phyloP scores from a whole-genome alignment of 2,113 vertebrate genomes.

The Onychorhynchus coronatus region DNA sequence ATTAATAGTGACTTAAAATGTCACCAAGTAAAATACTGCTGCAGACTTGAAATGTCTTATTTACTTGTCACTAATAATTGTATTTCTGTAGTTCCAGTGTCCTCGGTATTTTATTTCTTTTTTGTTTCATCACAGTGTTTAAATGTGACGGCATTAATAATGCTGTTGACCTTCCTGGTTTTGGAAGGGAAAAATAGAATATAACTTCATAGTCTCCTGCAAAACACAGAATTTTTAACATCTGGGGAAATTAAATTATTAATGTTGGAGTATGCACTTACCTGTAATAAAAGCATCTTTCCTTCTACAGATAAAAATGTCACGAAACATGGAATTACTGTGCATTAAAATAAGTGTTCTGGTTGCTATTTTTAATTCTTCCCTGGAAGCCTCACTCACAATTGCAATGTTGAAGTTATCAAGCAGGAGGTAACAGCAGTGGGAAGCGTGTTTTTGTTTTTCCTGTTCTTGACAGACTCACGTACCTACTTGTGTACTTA shows the following conservation, averaged over 20 bases:
- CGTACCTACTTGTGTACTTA: background rate
- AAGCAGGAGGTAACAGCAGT: conserved; percentile 36
- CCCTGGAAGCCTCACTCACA: background rate
- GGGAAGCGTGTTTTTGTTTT: conserved; percentile 56
- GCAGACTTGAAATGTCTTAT: background rate
- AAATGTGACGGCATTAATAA: background rate
- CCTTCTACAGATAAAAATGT: background rate
- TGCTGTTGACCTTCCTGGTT: background rate
- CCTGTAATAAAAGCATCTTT: background rate
- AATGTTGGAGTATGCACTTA: background rate
- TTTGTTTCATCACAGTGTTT: background rate
- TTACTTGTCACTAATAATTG: background rate
- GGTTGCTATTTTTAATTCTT: conserved; percentile 32
- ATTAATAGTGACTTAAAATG: background rate
- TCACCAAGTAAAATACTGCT: background rate
- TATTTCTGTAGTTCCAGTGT: background rate
- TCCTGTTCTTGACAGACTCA: conserved; percentile 8
- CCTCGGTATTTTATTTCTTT: background rate
- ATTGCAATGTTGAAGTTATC: conserved; percentile 13
- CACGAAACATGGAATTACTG: background rate
- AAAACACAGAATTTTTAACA: background rate
- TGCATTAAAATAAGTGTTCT: conserved; percentile 10
- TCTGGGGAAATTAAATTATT: background rate
- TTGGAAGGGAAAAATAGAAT: background rate
- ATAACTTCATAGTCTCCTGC: background rate